Evolutionary conservation across 1,140 invertebrate genomes (phyloP), one percentile per base, ranked within the genome.

Genomic region (Calliopsis andreniformis): DNA sequence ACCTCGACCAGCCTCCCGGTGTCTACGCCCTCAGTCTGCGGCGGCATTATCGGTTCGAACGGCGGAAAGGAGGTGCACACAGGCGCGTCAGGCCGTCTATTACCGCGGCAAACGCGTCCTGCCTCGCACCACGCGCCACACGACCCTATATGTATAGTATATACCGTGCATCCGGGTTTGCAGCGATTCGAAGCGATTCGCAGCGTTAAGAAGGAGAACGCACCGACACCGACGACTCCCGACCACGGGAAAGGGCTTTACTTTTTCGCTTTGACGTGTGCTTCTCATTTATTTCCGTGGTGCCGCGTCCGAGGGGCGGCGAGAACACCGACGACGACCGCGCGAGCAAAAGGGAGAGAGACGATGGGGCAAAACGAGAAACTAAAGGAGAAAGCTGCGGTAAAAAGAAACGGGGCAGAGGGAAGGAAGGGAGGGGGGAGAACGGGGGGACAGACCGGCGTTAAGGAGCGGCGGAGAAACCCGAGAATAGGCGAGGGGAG

Each of bases 231-330:
- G 30, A 23, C 35, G 18, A 18, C 49, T 16, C 53, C 23, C 32
- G 23, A 14, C 18, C 45, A 14, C 14, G 32, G 43, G 51, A 61
- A 70, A 76, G 16, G 32, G 73, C 25, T 76, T 69, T 51, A 76
- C 71, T 84, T 79, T 82, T 80, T 87, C 78, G 81, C 87, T 88
- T 89, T 86, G 88, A 89, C 80, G 83, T 80, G 82, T 84, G 83
- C 88, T 87, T 85, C 86, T 88, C 87, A 88, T 90, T 89, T 89
- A 89, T 89, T 89, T 86, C 80, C 68, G 71, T 30, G 71, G 69
- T 73, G 78, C 69, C 64, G 81, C 10, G 16, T 39, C 28, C 66
- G 49, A 45, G 55, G 35, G 32, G 23, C 35, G 30, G 20, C 28
- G 39, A 7, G 25, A 62, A 35, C 28, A 42, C 58, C 45, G 66